These are phyloP conservation scores for Scaptomyza hsui DNA, from an alignment of 1,140 invertebrate genomes.

Conservation along the genomic window DNA sequence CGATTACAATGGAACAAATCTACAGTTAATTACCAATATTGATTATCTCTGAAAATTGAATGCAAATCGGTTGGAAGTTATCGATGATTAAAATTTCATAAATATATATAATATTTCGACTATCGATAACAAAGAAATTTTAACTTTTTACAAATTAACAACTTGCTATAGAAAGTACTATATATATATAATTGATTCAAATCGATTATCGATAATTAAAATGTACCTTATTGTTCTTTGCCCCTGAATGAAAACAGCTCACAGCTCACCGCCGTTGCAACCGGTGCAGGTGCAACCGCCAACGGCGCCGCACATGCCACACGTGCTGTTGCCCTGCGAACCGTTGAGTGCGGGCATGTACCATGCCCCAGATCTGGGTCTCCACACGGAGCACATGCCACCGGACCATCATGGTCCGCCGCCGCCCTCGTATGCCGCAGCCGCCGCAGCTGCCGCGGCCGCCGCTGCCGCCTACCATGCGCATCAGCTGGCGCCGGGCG, in stretches of 20 bases:
- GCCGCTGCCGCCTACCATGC: slow-evolving; percentile 76
- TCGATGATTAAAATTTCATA: no score
- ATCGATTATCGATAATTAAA: no score
- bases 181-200: no score
- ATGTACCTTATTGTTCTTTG: not conserved
- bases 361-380: slow-evolving; percentile 72
- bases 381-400: slow-evolving; percentile 74
- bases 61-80: no score
- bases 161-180: no score
- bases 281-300: slow-evolving; percentile 61
- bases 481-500: slow-evolving; percentile 70
- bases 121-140: no score
- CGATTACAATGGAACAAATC: no score
- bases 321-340: slow-evolving; percentile 61
- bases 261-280: slow-evolving; percentile 65
- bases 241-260: slow-evolving; percentile 61
- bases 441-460: slow-evolving; percentile 74
- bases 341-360: slow-evolving; percentile 74
- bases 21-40: no score
- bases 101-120: no score
- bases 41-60: no score
- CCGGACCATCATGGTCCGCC: slow-evolving; percentile 76
- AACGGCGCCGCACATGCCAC: slow-evolving; percentile 52
- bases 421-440: slow-evolving; percentile 70
- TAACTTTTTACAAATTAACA: no score